Evolutionary conservation across 2,113 vertebrate genomes (phyloP).

Genomic region (Holacanthus passer): DNA sequence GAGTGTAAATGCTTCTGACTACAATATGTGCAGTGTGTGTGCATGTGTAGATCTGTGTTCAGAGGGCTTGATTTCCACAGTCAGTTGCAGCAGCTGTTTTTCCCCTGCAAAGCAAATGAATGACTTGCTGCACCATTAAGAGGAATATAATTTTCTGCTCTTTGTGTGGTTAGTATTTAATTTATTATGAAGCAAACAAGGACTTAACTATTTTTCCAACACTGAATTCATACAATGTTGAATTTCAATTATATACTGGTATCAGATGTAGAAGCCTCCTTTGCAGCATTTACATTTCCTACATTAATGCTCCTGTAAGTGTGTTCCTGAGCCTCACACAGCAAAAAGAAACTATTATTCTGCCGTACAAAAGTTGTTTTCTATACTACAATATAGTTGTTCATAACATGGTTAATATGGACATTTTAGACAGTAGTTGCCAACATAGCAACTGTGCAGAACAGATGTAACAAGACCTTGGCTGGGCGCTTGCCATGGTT

Average conservation of each 20-base stretch:
- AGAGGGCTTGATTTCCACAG: neutral
- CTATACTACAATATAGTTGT: too few species aligned
- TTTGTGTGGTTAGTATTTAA: neutral
- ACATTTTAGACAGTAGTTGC: neutral
- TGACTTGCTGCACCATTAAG: neutral
- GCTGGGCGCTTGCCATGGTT: too few species aligned
- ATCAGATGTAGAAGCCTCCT: neutral
- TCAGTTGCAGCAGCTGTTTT: neutral
- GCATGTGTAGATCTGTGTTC: neutral
- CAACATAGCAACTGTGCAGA: neutral
- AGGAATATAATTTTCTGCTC: neutral
- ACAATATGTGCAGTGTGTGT: neutral
- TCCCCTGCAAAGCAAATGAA: neutral
- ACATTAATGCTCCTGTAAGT: neutral
- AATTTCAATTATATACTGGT: neutral
- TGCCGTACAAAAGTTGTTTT: too few species aligned
- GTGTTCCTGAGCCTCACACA: neutral
- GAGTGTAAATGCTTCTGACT: constrained; percentile 19
- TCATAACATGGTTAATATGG: neutral
- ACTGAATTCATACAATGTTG: neutral
- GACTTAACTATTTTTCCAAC: neutral
- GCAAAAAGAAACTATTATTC: too few species aligned
- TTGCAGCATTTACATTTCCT: neutral
- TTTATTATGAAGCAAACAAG: neutral
- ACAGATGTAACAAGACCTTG: neutral